A percentile compares a stretch with the other conserved stretches of the same genome.
Conservation (phyloP, 2,113 vertebrate species). For the Porphyrio hochstetteri region DNA sequence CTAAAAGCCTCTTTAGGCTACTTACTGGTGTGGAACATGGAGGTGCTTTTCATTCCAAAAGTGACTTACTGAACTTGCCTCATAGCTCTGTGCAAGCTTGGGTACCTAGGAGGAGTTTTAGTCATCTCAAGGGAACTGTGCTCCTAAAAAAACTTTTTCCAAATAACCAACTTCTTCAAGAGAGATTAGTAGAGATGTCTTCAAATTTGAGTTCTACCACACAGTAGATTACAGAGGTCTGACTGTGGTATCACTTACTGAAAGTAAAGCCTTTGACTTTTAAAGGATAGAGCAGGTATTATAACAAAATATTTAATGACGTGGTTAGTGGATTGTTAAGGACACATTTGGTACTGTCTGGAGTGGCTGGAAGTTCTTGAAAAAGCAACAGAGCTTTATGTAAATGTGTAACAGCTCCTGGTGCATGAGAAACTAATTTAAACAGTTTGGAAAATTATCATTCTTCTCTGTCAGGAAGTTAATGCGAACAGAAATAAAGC, state of each 20-base stretch:
- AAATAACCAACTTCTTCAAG: background rate
- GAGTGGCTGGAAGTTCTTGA: background rate
- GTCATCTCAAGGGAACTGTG: conserved; percentile 26
- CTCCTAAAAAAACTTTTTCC: conserved; percentile 43
- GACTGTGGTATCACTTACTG: background rate
- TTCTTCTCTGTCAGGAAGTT: conserved; percentile 21
- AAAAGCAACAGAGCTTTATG: background rate
- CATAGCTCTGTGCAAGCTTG: conserved; percentile 36
- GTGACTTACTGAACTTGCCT: conserved; percentile 51
- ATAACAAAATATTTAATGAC: background rate
- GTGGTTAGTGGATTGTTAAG: background rate
- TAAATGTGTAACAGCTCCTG: background rate
- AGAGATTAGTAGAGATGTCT: background rate
- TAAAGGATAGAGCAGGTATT: background rate
- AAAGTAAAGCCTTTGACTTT: conserved; percentile 7
- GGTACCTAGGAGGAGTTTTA: conserved; percentile 54
- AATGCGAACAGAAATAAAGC: background rate
- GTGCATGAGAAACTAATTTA: background rate
- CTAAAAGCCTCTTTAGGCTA: conserved; percentile 71
- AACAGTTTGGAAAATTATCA: background rate
- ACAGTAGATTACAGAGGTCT: background rate
- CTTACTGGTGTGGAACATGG: conserved; percentile 52
- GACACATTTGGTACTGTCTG: background rate
- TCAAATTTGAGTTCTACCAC: background rate
- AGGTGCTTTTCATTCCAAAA: conserved; percentile 62